Percentiles rank a stretch among this genome's conserved stretches.
Evolutionary conservation across 2,113 vertebrate species (phyloP).

Genomic region (Phocoena sinus): DNA sequence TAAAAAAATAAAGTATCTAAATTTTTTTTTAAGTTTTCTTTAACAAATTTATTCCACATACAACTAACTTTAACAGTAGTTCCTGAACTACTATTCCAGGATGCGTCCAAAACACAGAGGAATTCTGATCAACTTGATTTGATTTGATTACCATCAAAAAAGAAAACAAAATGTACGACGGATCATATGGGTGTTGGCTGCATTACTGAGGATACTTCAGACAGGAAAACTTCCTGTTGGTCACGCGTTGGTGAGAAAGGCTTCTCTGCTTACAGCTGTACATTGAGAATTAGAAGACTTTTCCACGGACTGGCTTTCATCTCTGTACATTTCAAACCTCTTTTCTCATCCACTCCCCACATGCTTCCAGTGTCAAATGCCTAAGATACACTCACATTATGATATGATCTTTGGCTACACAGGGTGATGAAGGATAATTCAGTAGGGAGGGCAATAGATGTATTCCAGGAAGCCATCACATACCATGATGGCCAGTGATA

Average conservation of each 20-base stretch:
- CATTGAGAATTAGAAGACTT: no score
- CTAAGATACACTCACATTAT: neutral
- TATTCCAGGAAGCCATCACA: neutral
- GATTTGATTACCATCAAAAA: neutral
- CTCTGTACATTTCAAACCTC: neutral
- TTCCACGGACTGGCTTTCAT: neutral
- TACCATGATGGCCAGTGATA: neutral
- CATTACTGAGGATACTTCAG: neutral
- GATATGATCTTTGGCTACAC: neutral
- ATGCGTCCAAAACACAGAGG: neutral
- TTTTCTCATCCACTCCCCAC: neutral
- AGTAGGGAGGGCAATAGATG: no score
- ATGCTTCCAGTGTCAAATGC: accelerated
- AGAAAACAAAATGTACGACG: no score
- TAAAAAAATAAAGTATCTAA: neutral
- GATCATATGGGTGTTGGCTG: no score
- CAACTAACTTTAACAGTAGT: neutral
- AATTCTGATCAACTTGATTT: neutral
- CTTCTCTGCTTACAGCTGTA: no score
- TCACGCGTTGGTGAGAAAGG: accelerated
- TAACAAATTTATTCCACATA: neutral
- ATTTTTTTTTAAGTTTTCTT: neutral
- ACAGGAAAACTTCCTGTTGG: neutral
- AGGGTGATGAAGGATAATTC: neutral
- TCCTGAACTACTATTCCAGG: neutral